Conservation (phyloP, 2,113 vertebrate species). For the Taurulus bubalis region DNA sequence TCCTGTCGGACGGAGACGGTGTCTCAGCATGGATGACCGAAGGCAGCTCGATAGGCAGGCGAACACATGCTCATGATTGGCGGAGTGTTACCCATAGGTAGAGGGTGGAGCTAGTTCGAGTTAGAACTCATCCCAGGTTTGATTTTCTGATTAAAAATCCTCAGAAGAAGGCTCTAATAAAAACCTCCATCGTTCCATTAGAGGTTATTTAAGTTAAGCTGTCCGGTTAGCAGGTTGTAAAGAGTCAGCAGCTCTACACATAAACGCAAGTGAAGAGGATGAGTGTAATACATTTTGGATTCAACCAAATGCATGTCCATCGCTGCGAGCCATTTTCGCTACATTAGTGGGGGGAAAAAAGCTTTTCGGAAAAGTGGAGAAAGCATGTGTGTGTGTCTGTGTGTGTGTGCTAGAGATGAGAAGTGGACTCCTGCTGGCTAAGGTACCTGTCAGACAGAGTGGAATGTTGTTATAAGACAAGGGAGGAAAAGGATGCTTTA, state of each 20-base stretch:
- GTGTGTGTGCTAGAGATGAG: conserved; percentile 42
- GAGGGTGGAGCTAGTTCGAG: too few relatives aligned
- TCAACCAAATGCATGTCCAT: conserved; percentile 40
- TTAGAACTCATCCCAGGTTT: too few relatives aligned
- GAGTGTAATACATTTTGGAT: conserved; percentile 33
- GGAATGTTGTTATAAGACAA: conserved; percentile 73
- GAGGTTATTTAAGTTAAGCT: conserved; percentile 20
- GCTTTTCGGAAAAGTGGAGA: conserved; percentile 20
- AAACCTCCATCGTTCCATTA: conserved; percentile 12
- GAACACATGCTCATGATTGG: too few relatives aligned
- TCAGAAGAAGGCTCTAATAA: background rate
- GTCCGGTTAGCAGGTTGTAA: conserved; percentile 28
- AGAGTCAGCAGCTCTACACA: conserved; percentile 29
- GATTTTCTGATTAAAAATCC: background rate
- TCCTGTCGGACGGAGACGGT: too few relatives aligned
- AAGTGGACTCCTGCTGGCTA: conserved; percentile 58
- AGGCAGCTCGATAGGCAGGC: too few relatives aligned
- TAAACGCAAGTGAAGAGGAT: conserved; percentile 37
- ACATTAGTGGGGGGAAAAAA: conserved; percentile 37
- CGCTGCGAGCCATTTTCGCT: conserved; percentile 19
- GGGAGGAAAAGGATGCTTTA: conserved; percentile 56
- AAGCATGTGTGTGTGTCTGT: conserved; percentile 13
- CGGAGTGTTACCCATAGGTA: too few relatives aligned
- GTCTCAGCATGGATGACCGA: too few relatives aligned
- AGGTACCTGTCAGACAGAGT: conserved; percentile 68